phyloP scores from a whole-genome alignment of 2,888 invertebrate genomes.

The Epinotia nisella region DNA sequence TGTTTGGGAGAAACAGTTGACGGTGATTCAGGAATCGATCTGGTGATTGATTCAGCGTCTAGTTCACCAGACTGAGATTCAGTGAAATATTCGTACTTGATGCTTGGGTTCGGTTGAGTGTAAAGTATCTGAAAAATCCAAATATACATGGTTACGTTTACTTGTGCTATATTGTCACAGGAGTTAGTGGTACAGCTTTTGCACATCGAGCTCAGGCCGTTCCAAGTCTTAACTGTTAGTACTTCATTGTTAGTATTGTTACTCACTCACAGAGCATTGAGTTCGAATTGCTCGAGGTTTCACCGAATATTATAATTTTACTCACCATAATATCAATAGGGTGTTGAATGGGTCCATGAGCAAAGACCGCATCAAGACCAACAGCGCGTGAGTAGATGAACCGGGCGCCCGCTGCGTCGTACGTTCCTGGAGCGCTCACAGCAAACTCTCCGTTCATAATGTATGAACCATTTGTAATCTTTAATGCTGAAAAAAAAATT shows the following conservation, averaged over 20 bases:
- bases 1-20: slow-evolving; percentile 65
- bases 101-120: slow-evolving; percentile 93
- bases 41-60: slow-evolving; percentile 63
- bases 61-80: slow-evolving; percentile 84
- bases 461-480: slow-evolving; percentile 91
- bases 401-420: slow-evolving; percentile 91
- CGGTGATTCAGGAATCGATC: slow-evolving; percentile 56
- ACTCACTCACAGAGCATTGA: neutral
- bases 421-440: slow-evolving; percentile 89
- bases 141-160: neutral
- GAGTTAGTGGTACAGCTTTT: neutral
- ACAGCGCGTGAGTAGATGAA: slow-evolving; percentile 92
- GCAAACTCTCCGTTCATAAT: slow-evolving; percentile 94
- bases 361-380: slow-evolving; percentile 90
- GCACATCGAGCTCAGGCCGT: neutral
- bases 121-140: slow-evolving; percentile 88
- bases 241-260: neutral
- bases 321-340: slow-evolving; percentile 92
- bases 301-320: neutral
- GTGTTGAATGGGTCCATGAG: slow-evolving; percentile 90
- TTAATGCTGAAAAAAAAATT: slow-evolving; percentile 87
- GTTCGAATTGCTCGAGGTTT: neutral
- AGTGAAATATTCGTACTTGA: slow-evolving; percentile 94
- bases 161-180: neutral
- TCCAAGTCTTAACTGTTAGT: neutral